Evolutionary conservation across 2,113 vertebrate genomes (phyloP), one percentile per base, ranked within the genome.

Genomic region (Chloroceryle aenea): DNA sequence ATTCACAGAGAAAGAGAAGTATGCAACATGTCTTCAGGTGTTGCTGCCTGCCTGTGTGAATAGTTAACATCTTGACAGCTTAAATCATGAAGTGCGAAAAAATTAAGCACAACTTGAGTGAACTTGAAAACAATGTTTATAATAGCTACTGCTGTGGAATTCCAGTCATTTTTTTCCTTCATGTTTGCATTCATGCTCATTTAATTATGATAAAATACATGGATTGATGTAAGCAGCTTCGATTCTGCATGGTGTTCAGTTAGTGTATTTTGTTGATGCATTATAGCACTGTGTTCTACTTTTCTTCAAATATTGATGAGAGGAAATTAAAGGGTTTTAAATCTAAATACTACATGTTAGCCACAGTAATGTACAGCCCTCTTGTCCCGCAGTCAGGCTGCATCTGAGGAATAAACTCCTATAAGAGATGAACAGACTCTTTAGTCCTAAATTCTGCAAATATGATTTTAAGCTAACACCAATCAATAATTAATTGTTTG

Each of bases 41-140:
- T 64, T 91, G 36, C 50, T 80, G 30, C 86, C 80, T 91, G 80
- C 27, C 63, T 53, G 17, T 9, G n/a, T 45, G 68, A 72, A 63
- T 38, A 88, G 67, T 66, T 92, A 95, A 76, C 40, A 59, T 67
- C 52, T 81, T 95, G 77, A 78, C 80, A 86, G 80, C 36, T 86
- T 77, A 69, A 90, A 74, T 63, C 45, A 74, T 20, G 25, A 77
- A 87, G 47, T n/a, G 17, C 30, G 62, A 27, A 91, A 89, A 89
- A 87, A 86, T 38, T 58, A 92, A 87, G 73, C 81, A 89, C 74
- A 84, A 89, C 22, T 81, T 84, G 22, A 77, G 5, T 36, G 38
- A 87, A 75, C 47, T 67, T 58, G 32, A 80, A 86, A 89, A 72
- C 9, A 32, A 13, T 63, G 32, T 89, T 77, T 69, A 58, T 45